Evolutionary conservation across 2,113 vertebrate species (phyloP).

Genomic region (Trogon melanurus): DNA sequence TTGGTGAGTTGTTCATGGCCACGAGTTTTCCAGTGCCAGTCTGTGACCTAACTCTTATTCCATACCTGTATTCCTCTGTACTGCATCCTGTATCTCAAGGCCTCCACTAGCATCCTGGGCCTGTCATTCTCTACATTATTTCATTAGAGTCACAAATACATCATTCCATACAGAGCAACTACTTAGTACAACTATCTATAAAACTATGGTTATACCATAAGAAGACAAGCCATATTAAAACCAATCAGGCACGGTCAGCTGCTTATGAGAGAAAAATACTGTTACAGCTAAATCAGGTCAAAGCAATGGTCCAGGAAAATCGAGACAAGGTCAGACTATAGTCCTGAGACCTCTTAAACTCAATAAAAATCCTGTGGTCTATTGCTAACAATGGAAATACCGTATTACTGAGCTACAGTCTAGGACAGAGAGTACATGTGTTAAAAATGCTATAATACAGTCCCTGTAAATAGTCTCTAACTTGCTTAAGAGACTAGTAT

Average conservation of each 20-base stretch:
- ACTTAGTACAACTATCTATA: neutral
- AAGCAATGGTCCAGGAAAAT: neutral
- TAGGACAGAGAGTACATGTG: neutral
- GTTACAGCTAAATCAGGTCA: neutral
- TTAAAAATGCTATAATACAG: neutral
- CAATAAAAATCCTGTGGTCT: neutral
- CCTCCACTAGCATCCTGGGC: fast-evolving
- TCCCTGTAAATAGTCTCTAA: neutral
- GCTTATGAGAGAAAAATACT: neutral
- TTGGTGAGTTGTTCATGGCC: neutral
- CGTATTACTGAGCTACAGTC: neutral
- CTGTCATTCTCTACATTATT: neutral
- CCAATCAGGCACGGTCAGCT: neutral
- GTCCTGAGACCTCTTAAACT: neutral
- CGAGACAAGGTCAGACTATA: neutral
- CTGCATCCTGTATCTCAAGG: neutral
- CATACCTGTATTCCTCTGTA: neutral
- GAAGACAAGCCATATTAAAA: neutral
- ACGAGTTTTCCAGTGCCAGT: neutral
- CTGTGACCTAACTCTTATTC: neutral
- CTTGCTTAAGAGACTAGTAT: neutral
- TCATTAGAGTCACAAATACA: neutral
- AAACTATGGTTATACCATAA: neutral
- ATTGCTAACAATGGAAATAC: neutral
- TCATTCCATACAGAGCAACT: neutral